Evolutionary conservation across 2,113 vertebrate genomes (phyloP).

Genomic region (rabbit (Oryctolagus cuniculus)): DNA sequence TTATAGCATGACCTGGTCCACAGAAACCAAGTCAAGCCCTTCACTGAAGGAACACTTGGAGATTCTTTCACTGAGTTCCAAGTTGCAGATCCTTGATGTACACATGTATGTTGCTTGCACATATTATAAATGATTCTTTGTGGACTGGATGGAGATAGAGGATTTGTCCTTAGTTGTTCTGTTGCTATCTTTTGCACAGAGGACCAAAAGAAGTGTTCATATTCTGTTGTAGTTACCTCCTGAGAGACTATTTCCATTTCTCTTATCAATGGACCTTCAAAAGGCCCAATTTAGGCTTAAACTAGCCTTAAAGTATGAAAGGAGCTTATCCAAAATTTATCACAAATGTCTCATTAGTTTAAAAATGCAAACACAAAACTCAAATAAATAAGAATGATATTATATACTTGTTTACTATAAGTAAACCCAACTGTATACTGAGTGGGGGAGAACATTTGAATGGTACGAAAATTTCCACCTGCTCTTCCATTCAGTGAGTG

Average conservation of each 20-base stretch:
- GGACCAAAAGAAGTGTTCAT: neutral
- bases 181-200: neutral
- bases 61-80: neutral
- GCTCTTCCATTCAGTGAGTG: neutral
- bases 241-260: neutral
- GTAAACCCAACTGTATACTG: neutral
- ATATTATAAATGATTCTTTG: neutral
- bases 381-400: neutral
- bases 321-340: slow-evolving; percentile 42
- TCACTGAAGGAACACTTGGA: neutral
- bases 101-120: neutral
- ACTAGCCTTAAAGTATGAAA: slow-evolving; percentile 30
- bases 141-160: neutral
- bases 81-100: neutral
- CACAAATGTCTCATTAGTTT: slow-evolving; percentile 55
- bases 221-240: neutral
- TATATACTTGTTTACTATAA: neutral
- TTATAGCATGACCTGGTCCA: neutral
- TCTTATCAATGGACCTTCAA: neutral
- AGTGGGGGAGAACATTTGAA: neutral
- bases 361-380: slow-evolving; percentile 27
- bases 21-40: neutral
- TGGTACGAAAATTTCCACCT: neutral
- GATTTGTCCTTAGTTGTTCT: neutral
- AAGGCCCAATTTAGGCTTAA: neutral